A percentile compares a stretch with the other conserved stretches of the same genome.
Evolutionary conservation across 2,888 invertebrate species (phyloP).

Genomic region (Ctena decussata): DNA sequence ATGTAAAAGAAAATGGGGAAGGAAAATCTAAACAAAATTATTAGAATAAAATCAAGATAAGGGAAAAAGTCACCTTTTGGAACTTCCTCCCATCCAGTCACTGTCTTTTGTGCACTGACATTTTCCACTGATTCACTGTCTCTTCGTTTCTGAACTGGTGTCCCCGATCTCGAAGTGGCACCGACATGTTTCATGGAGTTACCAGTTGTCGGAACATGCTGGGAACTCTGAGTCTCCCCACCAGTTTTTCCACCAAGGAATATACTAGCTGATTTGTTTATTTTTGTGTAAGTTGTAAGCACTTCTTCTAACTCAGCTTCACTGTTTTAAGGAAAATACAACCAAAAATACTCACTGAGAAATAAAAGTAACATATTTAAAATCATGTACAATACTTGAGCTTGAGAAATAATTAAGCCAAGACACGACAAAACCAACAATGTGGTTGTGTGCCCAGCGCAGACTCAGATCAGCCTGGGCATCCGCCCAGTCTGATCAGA

Average conservation of each 20-base stretch:
- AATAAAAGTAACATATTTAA: no score
- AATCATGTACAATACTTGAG: no score
- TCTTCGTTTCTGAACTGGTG: conserved; percentile 53
- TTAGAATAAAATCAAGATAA: background rate
- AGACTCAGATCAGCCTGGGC: no score
- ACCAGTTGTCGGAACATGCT: conserved; percentile 64
- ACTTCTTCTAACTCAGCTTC: conserved; percentile 86
- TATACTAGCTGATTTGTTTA: conserved; percentile 86
- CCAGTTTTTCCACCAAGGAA: conserved; percentile 83
- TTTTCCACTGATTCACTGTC: conserved; percentile 53
- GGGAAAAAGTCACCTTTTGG: conserved; percentile 59
- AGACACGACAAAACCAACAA: no score
- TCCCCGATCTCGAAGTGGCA: conserved; percentile 54
- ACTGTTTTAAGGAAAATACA: no score
- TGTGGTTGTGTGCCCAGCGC: no score
- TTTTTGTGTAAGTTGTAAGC: conserved; percentile 86
- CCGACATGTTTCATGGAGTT: conserved; percentile 66
- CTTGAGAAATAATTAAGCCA: no score
- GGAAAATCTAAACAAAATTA: background rate
- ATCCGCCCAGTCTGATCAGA: no score
- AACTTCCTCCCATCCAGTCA: conserved; percentile 71
- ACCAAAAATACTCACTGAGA: no score
- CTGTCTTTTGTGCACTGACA: conserved; percentile 29
- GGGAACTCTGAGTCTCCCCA: conserved; percentile 33
- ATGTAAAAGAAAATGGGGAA: no score